Evolutionary conservation across 2,888 invertebrate genomes (phyloP).

Genomic region (Agrochola circellaris): DNA sequence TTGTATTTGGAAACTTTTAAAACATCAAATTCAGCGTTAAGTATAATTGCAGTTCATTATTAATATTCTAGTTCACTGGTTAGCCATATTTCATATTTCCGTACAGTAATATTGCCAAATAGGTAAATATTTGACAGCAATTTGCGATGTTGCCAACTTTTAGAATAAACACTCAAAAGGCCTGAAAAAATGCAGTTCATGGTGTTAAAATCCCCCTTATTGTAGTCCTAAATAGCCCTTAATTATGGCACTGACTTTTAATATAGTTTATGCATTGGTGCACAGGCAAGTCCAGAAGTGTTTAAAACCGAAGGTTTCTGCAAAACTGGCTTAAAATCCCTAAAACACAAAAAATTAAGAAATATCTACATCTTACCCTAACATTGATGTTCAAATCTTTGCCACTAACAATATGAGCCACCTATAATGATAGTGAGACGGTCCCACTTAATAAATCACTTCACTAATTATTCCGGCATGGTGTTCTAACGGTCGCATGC

Average conservation of each 20-base stretch:
- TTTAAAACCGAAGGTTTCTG: background rate
- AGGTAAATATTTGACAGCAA: no score
- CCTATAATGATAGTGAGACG: background rate
- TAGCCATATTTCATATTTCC: no score
- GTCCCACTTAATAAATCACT: slow-evolving; percentile 23
- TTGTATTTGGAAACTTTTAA: no score
- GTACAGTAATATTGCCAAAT: no score
- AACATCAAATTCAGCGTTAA: no score
- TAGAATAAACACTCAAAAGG: no score
- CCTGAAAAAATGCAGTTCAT: background rate
- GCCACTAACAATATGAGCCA: background rate
- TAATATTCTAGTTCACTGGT: no score
- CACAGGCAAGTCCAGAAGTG: background rate
- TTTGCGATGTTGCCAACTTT: no score
- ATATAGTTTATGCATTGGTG: background rate
- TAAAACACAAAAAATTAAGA: background rate
- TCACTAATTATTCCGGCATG: slow-evolving; percentile 41
- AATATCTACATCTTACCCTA: background rate
- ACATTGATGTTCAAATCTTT: background rate
- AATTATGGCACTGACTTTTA: background rate
- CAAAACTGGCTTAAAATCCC: background rate
- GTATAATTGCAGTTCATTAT: no score
- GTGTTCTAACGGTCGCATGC: slow-evolving; percentile 38
- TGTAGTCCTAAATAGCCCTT: background rate
- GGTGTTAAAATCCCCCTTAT: background rate